Evolutionary conservation across 2,797 vertebrate species (phyloP).

Genomic region (Alfaro cultratus): DNA sequence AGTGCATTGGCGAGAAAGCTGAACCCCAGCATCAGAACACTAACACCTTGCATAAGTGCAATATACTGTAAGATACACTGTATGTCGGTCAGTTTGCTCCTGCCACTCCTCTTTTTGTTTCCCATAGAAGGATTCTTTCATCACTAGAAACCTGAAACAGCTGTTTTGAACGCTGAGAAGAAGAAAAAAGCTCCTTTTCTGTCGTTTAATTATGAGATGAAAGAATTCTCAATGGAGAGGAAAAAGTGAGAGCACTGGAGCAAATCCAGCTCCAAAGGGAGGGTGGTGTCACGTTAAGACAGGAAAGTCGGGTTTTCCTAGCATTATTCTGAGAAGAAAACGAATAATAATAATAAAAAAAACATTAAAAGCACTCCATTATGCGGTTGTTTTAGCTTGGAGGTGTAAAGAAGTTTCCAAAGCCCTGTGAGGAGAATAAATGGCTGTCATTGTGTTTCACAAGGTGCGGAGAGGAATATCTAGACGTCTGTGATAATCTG

Average conservation of each 20-base stretch:
- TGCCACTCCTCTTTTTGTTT: conserved; percentile 28
- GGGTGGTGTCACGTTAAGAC: conserved; percentile 21
- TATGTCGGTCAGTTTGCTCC: conserved; percentile 38
- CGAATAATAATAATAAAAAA: too few species aligned
- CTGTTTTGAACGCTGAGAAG: not conserved
- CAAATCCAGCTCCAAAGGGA: conserved; percentile 18
- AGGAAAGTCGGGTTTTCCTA: conserved; percentile 40
- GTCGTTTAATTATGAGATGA: not conserved
- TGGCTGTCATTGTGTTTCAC: conserved; percentile 21
- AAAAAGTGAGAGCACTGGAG: conserved; percentile 5
- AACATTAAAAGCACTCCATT: conserved; percentile 55
- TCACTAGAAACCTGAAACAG: conserved; percentile 12
- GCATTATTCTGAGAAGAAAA: conserved; percentile 45
- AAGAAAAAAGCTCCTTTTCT: not conserved
- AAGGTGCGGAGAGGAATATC: conserved; percentile 48
- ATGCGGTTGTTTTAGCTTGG: conserved; percentile 42
- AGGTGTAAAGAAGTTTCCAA: conserved; percentile 25
- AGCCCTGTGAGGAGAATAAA: conserved; percentile 33
- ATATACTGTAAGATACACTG: conserved; percentile 75
- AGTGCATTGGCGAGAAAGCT: conserved; percentile 48
- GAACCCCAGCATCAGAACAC: conserved; percentile 68
- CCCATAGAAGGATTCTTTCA: conserved; percentile 19
- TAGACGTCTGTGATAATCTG: conserved; percentile 63
- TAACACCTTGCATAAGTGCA: conserved; percentile 75
- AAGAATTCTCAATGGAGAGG: conserved; percentile 4